Percentiles rank a stretch among this genome's conserved stretches.
These are phyloP conservation scores for Eulemur coronatus DNA, from an alignment of 2,797 vertebrate species.

Conservation along the genomic window DNA sequence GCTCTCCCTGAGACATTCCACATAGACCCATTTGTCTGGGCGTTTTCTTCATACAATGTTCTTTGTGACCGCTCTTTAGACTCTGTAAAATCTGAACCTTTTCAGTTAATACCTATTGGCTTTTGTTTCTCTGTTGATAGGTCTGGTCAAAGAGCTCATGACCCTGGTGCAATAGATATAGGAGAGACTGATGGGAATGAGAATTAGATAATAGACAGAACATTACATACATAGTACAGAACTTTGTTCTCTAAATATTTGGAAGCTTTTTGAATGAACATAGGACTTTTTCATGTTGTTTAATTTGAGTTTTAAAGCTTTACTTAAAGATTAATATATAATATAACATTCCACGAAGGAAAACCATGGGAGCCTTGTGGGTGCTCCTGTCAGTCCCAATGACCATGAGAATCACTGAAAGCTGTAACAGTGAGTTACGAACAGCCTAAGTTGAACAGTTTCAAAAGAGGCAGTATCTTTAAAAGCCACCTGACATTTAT, in stretches of 20 bases:
- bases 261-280: conserved; percentile 34
- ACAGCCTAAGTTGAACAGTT: background rate
- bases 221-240: background rate
- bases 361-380: background rate
- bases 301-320: conserved; percentile 11
- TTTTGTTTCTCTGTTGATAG: conserved; percentile 7
- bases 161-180: background rate
- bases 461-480: conserved; percentile 1
- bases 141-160: background rate
- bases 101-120: background rate
- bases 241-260: conserved; percentile 30
- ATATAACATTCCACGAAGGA: background rate
- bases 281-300: background rate
- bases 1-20: background rate
- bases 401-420: background rate
- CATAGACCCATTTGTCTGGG: background rate
- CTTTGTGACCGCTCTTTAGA: background rate
- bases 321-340: conserved; percentile 15
- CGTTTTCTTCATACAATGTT: conserved; percentile 19
- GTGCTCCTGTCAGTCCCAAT: background rate
- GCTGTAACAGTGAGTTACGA: background rate
- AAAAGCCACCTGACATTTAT: conserved; percentile 40
- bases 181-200: background rate
- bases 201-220: background rate
- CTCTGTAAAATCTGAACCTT: background rate